phyloP scores from a whole-genome alignment of 2,797 vertebrate genomes.

The Notoglanidium macrostoma region DNA sequence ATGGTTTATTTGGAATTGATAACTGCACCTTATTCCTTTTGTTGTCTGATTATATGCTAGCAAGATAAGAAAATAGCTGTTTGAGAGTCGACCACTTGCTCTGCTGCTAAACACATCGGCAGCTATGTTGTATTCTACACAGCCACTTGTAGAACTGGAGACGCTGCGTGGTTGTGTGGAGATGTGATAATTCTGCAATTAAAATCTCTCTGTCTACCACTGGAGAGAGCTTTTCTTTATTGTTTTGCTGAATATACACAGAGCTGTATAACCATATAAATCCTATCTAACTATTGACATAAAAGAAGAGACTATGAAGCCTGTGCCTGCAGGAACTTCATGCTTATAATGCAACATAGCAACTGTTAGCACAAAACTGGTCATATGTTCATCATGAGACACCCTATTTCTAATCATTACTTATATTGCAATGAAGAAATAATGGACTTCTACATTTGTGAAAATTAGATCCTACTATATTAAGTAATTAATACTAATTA shows the following conservation, averaged over 20 bases:
- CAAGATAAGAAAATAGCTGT: conserved; percentile 56
- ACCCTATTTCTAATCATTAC: not conserved
- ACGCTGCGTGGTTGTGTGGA: conserved; percentile 66
- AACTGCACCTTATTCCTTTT: conserved; percentile 50
- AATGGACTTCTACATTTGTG: not conserved
- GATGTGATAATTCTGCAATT: conserved; percentile 66
- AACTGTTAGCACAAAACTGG: conserved; percentile 37
- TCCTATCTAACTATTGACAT: not conserved
- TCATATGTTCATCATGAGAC: conserved; percentile 46
- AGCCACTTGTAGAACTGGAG: conserved; percentile 63
- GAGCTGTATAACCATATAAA: not conserved
- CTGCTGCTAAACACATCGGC: conserved; percentile 65
- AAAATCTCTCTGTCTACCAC: conserved; percentile 61
- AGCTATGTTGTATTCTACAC: conserved; percentile 69
- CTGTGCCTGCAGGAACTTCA: not conserved
- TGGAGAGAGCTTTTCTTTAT: conserved; percentile 35
- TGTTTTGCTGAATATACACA: not conserved
- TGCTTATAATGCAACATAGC: conserved; percentile 23
- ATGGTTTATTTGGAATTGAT: conserved; percentile 60
- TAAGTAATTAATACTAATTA: not conserved
- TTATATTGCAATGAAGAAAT: not conserved
- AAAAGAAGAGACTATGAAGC: not conserved
- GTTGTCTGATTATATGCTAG: conserved; percentile 58
- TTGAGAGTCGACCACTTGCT: conserved; percentile 56
- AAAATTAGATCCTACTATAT: not conserved